These are phyloP conservation scores for Rhodophaea formosa DNA, from an alignment of 2,888 invertebrate genomes.

Conservation along the genomic window DNA sequence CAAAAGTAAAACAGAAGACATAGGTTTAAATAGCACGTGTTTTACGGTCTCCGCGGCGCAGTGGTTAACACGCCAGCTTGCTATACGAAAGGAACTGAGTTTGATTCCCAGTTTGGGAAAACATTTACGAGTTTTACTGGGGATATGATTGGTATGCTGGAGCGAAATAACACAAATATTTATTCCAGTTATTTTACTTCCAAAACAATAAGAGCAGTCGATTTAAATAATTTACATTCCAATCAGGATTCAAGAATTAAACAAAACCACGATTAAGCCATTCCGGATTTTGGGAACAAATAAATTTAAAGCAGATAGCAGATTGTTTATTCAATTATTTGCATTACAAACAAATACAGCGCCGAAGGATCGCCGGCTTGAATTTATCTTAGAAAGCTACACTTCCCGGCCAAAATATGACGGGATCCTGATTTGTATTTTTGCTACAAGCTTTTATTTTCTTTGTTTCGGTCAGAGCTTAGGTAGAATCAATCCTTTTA, in stretches of 20 bases:
- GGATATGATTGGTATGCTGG: too few species aligned
- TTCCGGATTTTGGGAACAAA: background rate
- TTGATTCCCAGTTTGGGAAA: too few species aligned
- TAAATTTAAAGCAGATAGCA: background rate
- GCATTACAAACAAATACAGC: background rate
- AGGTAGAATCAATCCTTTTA: background rate
- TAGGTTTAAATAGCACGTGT: too few species aligned
- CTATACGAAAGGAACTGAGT: too few species aligned
- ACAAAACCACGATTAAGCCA: conserved; percentile 6
- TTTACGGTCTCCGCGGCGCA: too few species aligned
- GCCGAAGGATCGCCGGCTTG: background rate
- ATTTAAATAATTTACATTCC: conserved; percentile 6
- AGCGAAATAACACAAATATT: background rate
- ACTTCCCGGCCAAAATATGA: background rate
- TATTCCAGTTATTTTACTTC: background rate
- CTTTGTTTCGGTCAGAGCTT: background rate
- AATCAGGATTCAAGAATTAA: background rate
- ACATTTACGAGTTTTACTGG: too few species aligned
- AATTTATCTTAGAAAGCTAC: background rate
- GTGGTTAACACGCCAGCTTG: too few species aligned
- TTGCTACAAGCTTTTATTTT: background rate
- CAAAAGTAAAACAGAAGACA: too few species aligned
- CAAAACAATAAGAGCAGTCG: conserved; percentile 2
- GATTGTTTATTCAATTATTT: conserved; percentile 7
- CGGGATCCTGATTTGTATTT: background rate